Conservation (phyloP, 1,140 invertebrate genomes). For the Orchestia grillus region DNA sequence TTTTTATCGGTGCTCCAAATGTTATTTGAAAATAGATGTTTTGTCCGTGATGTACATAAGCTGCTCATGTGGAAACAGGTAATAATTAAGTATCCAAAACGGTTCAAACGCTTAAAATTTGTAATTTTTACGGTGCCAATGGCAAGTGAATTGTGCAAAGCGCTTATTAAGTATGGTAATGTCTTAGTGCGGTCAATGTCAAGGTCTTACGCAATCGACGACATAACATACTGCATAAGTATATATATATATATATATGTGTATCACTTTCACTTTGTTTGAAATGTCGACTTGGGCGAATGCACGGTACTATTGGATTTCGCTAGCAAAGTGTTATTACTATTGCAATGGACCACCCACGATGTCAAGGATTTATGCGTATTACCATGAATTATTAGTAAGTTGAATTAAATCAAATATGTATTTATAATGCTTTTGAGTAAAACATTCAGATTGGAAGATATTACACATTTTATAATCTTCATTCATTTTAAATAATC, state of each 20-base stretch:
- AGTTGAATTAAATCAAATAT: neutral
- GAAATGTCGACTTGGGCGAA: neutral
- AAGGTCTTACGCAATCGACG: neutral
- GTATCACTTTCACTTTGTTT: neutral
- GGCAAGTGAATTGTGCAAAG: neutral
- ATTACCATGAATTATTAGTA: neutral
- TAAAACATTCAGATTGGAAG: neutral
- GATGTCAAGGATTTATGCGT: neutral
- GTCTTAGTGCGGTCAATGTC: neutral
- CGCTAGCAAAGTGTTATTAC: too few species aligned
- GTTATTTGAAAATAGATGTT: neutral
- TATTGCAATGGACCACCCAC: neutral
- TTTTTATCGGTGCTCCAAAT: neutral
- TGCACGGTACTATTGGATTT: too few species aligned
- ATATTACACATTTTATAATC: too few species aligned
- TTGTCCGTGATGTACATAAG: neutral
- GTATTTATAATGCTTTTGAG: neutral
- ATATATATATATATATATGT: neutral
- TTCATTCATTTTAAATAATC: too few species aligned
- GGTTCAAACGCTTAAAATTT: constrained; percentile 8
- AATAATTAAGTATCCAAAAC: constrained; percentile 4
- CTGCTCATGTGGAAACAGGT: constrained; percentile 22
- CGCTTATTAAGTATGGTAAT: neutral
- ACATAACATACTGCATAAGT: neutral
- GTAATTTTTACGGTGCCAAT: neutral